Evolutionary conservation across 1,140 invertebrate genomes (phyloP).

Genomic region (Drosophila pachea): DNA sequence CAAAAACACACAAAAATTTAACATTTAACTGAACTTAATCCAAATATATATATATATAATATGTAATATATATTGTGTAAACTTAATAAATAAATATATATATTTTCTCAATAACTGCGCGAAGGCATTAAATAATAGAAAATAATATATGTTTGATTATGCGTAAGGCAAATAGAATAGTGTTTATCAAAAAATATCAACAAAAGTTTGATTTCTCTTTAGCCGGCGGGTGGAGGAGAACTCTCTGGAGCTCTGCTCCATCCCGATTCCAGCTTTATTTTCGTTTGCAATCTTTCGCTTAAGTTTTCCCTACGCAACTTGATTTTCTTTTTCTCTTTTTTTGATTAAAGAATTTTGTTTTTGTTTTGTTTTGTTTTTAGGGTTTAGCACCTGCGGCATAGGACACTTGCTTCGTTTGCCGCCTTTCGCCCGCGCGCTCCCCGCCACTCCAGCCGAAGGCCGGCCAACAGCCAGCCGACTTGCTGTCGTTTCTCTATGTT

Average conservation of each 20-base stretch:
- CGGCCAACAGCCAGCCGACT: constrained; percentile 7
- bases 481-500: background rate
- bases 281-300: constrained; percentile 35
- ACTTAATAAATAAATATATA: constrained; percentile 73
- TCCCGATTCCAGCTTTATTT: constrained; percentile 47
- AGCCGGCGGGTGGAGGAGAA: constrained; percentile 69
- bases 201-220: constrained; percentile 48
- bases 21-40: constrained; percentile 73
- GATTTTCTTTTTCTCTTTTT: constrained; percentile 43
- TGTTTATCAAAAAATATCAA: constrained; percentile 75
- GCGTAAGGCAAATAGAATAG: constrained; percentile 58
- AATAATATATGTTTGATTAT: constrained; percentile 38
- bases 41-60: constrained; percentile 58
- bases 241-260: constrained; percentile 35
- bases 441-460: background rate
- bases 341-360: constrained; percentile 56
- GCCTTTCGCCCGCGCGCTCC: constrained; percentile 30
- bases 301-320: constrained; percentile 29
- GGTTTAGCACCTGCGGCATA: constrained; percentile 75
- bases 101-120: constrained; percentile 63
- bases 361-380: constrained; percentile 52
- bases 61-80: constrained; percentile 56
- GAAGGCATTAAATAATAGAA: constrained; percentile 63
- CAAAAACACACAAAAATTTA: constrained; percentile 70
- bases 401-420: constrained; percentile 75